Base-by-base conservation (phyloP, 2,797 vertebrate species). In the Columba guinea region DNA sequence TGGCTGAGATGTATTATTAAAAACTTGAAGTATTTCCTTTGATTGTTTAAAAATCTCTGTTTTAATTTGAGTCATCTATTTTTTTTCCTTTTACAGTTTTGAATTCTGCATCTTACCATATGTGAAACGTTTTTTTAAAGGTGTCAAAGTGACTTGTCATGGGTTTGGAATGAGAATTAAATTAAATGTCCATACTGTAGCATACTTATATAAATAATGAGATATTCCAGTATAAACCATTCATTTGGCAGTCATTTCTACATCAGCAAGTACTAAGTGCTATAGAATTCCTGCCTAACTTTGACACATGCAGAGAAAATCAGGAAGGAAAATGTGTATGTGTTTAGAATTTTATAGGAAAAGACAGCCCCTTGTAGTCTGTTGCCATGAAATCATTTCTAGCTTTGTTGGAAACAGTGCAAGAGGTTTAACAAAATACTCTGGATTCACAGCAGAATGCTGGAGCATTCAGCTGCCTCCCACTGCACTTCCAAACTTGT, bases 211-310 rank as follows among this genome's bases (percentile, higher is more conserved):
- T 96, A 97, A 98, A 97, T 96, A 97, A 97, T 67, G 87, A 97
- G 96, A 95, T 97, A 97, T 97, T 98, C 98, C 97, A 98, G 97
- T 89, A 95, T 97, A 97, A 98, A 98, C 96, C 87, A 59, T 94
- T 91, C 94, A 86, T 93, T 97, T 98, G 97, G 97, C 97, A 97
- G 97, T 85, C 71, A 94, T 94, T 95, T 92, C 87, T 89, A 78
- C 87, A 96, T 85, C 83, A 95, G 94, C 84, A 96, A 96, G 88
- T 88, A 90, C 75, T 87, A 94, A 89, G 63, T 88, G 79, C 77
- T 94, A 48, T n/a, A 94, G 85, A 95, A 97, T 83, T 83, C 76
- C 95, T 93, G 65, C 63, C 76, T 94, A 44, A 80, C 60, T 91
- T 92, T 92, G 93, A 94, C 67, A 94, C 71, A 79, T 81, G 68